phyloP scores from a whole-genome alignment of 2,113 vertebrate genomes.

The Mastomys coucha region DNA sequence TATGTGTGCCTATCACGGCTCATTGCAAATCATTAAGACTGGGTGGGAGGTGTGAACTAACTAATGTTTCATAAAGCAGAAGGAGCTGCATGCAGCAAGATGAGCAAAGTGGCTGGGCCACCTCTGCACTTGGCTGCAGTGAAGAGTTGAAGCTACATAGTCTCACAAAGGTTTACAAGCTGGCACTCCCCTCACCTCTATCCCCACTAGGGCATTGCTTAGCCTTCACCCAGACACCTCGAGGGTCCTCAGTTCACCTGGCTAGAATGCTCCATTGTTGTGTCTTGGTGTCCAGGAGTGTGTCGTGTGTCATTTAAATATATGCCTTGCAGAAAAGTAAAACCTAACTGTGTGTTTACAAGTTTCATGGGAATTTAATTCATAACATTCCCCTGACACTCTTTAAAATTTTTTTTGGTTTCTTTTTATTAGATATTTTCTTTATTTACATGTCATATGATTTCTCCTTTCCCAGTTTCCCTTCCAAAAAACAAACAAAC shows the following conservation, averaged over 20 bases:
- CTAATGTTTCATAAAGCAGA: slow-evolving; percentile 1
- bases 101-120: not conserved
- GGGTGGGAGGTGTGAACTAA: slow-evolving; percentile 22
- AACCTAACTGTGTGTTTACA: not conserved
- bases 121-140: not conserved
- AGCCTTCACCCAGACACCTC: not conserved
- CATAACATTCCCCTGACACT: too few species aligned
- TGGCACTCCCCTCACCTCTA: not conserved
- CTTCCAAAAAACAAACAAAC: too few species aligned
- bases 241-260: not conserved
- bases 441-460: too few species aligned
- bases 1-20: slow-evolving; percentile 75
- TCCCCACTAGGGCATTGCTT: not conserved
- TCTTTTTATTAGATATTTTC: too few species aligned
- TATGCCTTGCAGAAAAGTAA: not conserved
- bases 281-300: not conserved
- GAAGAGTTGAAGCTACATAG: not conserved
- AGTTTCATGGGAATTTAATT: not conserved
- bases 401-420: not conserved
- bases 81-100: not conserved
- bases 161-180: accelerated
- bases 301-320: slow-evolving; percentile 2
- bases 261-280: accelerated
- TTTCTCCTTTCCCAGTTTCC: too few species aligned
- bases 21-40: slow-evolving; percentile 70